Conservation (phyloP, 2,113 vertebrate species). For the Oplegnathus fasciatus region DNA sequence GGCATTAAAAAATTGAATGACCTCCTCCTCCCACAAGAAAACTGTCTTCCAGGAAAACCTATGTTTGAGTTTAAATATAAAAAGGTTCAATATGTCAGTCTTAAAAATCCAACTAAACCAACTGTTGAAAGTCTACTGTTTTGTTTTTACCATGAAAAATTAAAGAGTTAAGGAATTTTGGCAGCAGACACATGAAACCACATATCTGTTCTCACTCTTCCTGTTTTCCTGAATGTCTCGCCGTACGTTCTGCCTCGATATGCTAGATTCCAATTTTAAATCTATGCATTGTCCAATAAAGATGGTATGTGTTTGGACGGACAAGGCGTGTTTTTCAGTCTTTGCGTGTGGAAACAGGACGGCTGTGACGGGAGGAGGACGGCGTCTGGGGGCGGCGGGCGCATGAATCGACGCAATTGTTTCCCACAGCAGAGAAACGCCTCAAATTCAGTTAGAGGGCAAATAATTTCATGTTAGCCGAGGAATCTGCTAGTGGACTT, state of each 20-base stretch:
- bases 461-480: conserved; percentile 61
- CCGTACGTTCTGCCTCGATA: not conserved
- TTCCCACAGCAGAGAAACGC: conserved; percentile 48
- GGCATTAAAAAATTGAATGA: not conserved
- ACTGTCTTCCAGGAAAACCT: not conserved
- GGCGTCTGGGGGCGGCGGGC: not conserved
- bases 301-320: conserved; percentile 19
- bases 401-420: conserved; percentile 66
- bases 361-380: not conserved
- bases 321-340: conserved; percentile 58
- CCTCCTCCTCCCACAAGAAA: not conserved
- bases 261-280: conserved; percentile 5
- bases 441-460: conserved; percentile 74
- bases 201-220: not conserved
- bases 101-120: too few species aligned
- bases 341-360: not conserved
- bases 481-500: conserved; percentile 70
- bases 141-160: not conserved
- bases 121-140: too few species aligned
- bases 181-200: not conserved
- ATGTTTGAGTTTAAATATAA: not conserved
- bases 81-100: too few species aligned
- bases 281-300: conserved; percentile 53
- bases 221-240: not conserved
- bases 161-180: not conserved